Base-by-base conservation (phyloP, 1,140 invertebrate species). In the Eriosoma lanigerum region DNA sequence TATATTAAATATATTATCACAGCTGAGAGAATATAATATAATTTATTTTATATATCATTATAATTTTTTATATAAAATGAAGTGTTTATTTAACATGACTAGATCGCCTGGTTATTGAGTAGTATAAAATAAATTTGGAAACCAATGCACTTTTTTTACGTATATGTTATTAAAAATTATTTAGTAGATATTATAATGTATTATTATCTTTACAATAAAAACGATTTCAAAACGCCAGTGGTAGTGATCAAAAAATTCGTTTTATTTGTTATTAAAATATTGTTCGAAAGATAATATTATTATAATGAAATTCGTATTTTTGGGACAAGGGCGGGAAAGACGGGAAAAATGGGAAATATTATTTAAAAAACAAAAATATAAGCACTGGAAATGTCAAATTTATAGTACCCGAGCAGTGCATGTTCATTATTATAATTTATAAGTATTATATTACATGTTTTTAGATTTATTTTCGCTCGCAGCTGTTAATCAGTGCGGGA, bases 1-100 rank as follows among this genome's bases (percentile, higher is more conserved):
- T 24, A 60, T 78, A 78, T 78, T 78, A 78, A 78, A 78, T 29
- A 58, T 78, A 78, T 78, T 78, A 78, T 78, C 75, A 78, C 75
- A 78, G 75, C 32, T 78, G 29, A 78, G 54, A 78, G 62, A 38
- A 38, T 38, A 38, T 38, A 38, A 38, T 78, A 78, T 62, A 62
- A 62, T 78, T 62, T 62, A 62, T 58, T 1, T 32, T 48, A 29
- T 46, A 60, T 78, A 78, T 62, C 8, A 38, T 38, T 38, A 38
- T 38, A 4, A 38, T 38, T 4, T 50, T 54, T 29, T 72, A 62
- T 78, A 62, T 48, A 38, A 76, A 60, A 78, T 78, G 56, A 78
- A 76, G 32, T 78, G 46, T 78, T 38, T 38, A 48, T 78, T 60
- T 46, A 78, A 78, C 75, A 62, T 78, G 75, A 78, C 75, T 78